Percentiles rank a stretch among this genome's conserved stretches.
Conservation (phyloP, 2,113 vertebrate species). For the Oostethus manadensis region DNA sequence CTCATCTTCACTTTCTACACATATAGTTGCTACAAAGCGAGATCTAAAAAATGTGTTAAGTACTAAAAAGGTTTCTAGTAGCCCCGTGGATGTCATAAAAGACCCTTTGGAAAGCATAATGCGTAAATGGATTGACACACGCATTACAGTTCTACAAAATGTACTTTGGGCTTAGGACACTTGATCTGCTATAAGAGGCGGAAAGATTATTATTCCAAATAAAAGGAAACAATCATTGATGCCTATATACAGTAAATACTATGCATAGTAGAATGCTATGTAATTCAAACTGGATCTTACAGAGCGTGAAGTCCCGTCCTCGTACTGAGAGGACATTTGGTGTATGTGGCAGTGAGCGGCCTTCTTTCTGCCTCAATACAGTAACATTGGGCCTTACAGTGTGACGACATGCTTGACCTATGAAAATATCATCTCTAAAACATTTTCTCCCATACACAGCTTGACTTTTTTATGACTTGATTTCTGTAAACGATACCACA, state of each 20-base stretch:
- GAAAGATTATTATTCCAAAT: slow-evolving; percentile 24
- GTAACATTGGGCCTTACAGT: slow-evolving; percentile 29
- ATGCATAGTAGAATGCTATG: slow-evolving; percentile 1
- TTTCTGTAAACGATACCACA: slow-evolving; percentile 53
- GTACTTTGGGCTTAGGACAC: slow-evolving; percentile 18
- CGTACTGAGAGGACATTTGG: slow-evolving; percentile 24
- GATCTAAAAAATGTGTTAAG: slow-evolving; percentile 18
- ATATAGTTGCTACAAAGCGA: slow-evolving; percentile 25
- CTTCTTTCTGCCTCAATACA: slow-evolving; percentile 26
- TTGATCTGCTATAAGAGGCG: slow-evolving; percentile 27
- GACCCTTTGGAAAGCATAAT: slow-evolving; percentile 34
- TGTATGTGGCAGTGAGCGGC: slow-evolving; percentile 39
- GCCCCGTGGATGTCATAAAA: slow-evolving; percentile 13
- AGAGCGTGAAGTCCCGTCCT: slow-evolving; percentile 15
- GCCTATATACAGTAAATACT: slow-evolving; percentile 5
- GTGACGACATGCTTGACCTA: slow-evolving; percentile 27
- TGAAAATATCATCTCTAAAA: slow-evolving; percentile 43
- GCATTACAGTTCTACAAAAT: slow-evolving; percentile 16
- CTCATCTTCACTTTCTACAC: slow-evolving; percentile 25
- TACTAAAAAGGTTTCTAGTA: slow-evolving; percentile 23
- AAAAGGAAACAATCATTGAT: slow-evolving; percentile 24
- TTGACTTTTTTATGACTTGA: slow-evolving; percentile 26
- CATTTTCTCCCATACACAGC: slow-evolving; percentile 25
- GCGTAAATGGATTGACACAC: slow-evolving; percentile 20
- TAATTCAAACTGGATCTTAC: slow-evolving; percentile 2